A percentile compares a stretch with the other conserved stretches of the same genome.
These are phyloP conservation scores for Ictalurus punctatus DNA, from an alignment of 2,113 vertebrate genomes.

Conservation along the genomic window DNA sequence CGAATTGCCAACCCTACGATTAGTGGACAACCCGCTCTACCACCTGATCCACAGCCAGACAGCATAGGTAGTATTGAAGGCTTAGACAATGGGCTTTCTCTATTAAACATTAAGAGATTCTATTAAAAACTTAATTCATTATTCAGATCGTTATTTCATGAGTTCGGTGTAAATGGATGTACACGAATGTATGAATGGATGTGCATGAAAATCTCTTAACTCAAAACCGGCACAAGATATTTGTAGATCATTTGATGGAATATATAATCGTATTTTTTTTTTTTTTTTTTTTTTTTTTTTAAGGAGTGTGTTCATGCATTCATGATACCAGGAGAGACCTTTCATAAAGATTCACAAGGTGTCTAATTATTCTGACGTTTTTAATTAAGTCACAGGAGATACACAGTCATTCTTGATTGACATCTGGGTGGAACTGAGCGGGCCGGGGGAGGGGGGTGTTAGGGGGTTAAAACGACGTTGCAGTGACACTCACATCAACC, in stretches of 20 bases:
- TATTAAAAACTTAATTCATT: neutral
- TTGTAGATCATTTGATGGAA: slow-evolving; percentile 4
- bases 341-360: neutral
- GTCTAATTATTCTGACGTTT: slow-evolving; percentile 20
- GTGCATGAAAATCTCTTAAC: neutral
- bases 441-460: slow-evolving; percentile 31
- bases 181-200: neutral
- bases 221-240: slow-evolving; percentile 23
- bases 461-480: neutral
- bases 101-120: neutral
- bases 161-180: neutral
- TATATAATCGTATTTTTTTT: neutral
- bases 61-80: too few relatives aligned
- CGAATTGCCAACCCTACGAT: too few relatives aligned
- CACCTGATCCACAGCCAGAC: too few relatives aligned
- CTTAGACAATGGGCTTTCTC: neutral
- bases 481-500: neutral
- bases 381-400: slow-evolving; percentile 45
- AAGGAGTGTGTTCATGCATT: neutral
- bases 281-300: too few relatives aligned
- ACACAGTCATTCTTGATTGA: slow-evolving; percentile 42
- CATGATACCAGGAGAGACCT: neutral
- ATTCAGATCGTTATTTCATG: neutral
- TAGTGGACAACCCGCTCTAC: too few relatives aligned
- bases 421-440: slow-evolving; percentile 47